Conservation (phyloP, 2,888 invertebrate genomes). For the Druceiella hillmani region DNA sequence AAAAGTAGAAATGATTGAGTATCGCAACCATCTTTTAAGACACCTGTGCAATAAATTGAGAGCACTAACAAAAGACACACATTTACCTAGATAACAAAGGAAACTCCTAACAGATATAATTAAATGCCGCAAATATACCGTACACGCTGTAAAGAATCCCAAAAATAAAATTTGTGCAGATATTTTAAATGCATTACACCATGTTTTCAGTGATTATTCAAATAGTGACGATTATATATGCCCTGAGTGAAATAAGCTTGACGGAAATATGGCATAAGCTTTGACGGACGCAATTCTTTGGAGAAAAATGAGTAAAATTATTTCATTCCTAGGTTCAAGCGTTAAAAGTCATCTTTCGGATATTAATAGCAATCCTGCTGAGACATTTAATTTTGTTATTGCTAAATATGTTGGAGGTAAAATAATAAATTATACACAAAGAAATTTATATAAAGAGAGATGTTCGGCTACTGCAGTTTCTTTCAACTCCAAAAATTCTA, state of each 20-base stretch:
- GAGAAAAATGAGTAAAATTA: slow-evolving; percentile 7
- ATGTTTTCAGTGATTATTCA: slow-evolving; percentile 8
- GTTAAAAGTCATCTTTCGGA: no score
- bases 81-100: slow-evolving; percentile 6
- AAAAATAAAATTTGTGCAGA: no score
- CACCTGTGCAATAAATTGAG: slow-evolving; percentile 3
- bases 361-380: no score
- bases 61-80: slow-evolving; percentile 4
- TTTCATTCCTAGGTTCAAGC: slow-evolving; percentile 7
- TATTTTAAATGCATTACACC: slow-evolving; percentile 8
- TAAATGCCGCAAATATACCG: slow-evolving; percentile 6
- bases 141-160: not conserved
- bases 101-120: slow-evolving; percentile 7
- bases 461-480: slow-evolving; percentile 6
- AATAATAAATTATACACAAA: slow-evolving; percentile 3
- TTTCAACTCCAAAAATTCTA: slow-evolving; percentile 10
- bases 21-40: slow-evolving; percentile 5
- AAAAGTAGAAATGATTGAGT: no score
- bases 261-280: no score
- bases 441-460: slow-evolving; percentile 10
- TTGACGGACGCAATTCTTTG: no score
- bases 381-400: slow-evolving; percentile 9
- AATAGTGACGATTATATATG: slow-evolving; percentile 11
- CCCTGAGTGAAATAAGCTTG: slow-evolving; percentile 6
- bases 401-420: slow-evolving; percentile 11